Conservation (phyloP, 2,797 vertebrate genomes). For the Danio choprae region DNA sequence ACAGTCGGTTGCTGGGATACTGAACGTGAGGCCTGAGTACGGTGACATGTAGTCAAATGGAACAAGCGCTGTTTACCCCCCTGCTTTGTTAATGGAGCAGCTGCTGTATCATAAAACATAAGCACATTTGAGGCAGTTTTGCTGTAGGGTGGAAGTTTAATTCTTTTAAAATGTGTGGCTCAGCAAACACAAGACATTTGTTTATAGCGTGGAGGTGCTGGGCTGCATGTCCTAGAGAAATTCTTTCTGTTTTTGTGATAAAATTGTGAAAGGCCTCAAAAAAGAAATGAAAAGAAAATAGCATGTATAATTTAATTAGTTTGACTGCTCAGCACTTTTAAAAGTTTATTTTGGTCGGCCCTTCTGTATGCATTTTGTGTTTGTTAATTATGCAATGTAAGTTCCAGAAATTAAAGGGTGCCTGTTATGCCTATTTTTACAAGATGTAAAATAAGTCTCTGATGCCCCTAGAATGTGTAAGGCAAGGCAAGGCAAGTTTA, state of each 20-base stretch:
- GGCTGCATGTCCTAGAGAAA: background rate
- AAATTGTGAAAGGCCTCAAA: background rate
- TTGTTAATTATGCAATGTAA: background rate
- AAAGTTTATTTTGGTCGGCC: background rate
- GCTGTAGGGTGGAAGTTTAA: background rate
- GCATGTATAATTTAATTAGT: background rate
- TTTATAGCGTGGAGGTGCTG: background rate
- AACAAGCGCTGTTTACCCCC: constrained; percentile 29
- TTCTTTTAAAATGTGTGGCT: background rate
- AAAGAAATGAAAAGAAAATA: background rate
- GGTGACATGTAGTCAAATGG: constrained; percentile 27
- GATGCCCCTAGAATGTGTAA: too few species aligned
- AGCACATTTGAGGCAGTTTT: constrained; percentile 1
- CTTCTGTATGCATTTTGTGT: background rate
- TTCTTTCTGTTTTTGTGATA: constrained; percentile 1
- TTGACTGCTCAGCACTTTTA: background rate
- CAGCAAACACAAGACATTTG: background rate
- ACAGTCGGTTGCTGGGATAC: constrained; percentile 42
- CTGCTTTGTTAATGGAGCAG: constrained; percentile 16
- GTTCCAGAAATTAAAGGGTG: too few species aligned
- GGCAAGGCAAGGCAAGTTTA: too few species aligned
- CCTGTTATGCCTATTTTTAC: too few species aligned
- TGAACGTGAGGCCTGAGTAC: background rate
- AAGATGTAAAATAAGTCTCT: too few species aligned
- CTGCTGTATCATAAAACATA: constrained; percentile 20